Evolutionary conservation across 2,888 invertebrate genomes (phyloP), one percentile per base, ranked within the genome.

Genomic region (Drosophila longiperda): DNA sequence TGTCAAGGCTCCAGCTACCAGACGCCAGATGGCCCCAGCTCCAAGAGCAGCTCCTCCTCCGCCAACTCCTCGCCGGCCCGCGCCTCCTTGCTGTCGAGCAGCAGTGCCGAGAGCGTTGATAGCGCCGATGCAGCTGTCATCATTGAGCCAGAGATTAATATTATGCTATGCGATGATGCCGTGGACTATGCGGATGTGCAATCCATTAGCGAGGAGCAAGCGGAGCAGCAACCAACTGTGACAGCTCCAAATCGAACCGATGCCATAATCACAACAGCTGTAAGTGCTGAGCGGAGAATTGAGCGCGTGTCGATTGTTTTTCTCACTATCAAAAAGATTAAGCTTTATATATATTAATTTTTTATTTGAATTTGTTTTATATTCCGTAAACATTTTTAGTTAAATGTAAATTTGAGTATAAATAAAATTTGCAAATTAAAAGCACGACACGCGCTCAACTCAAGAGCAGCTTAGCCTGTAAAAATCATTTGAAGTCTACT

Each of bases 1-100:
- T 96, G 96, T 88, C 90, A 90, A 53, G 93, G 93, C 0, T 96
- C 96, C 66, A 97, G 97, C 72, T 97, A 96, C 93, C 96, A 96
- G 92, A 97, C 97, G 0, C 97, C 97, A 23, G 95, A 96, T 80
- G 96, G 96, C 6, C 70, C 67, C 7, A 85, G 70, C 42, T 66
- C 75, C 8, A 66, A 63, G 8, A 54, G 62, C 40, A 80, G 69
- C 70, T 82, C 50, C 8, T 42, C 32, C 20, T 40, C 70, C 2
- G 65, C 42, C 33, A 73, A 52, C 9, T 88, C 90, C 4, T 88
- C 86, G 42, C 86, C 89, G 9, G 80, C 75, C 20, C 76, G 64
- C 11, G 90, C 85, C 20, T 86, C 85, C 0, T 29, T 90, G 34
- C 59, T 87, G 3, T 84, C 83, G 20, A 78, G 62, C 55, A 72